Evolutionary conservation across 2,888 invertebrate genomes (phyloP).

Genomic region (Chamaedrilus cognettii): DNA sequence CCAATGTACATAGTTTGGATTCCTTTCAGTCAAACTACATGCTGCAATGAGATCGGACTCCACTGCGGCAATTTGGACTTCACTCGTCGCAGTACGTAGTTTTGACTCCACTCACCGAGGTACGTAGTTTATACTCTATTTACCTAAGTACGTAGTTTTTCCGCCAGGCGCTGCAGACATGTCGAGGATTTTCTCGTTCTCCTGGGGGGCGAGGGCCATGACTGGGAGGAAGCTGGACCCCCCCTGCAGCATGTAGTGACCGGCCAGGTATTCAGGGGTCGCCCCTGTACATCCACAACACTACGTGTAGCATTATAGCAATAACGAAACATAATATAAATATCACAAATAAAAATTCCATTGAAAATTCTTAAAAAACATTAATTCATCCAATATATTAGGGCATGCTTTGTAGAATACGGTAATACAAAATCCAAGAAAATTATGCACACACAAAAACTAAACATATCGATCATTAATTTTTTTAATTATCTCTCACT

Average conservation of each 20-base stretch:
- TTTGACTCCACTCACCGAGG: neutral
- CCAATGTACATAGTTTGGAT: neutral
- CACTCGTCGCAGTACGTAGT: neutral
- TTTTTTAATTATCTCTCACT: no score
- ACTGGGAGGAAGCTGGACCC: slow-evolving; percentile 97
- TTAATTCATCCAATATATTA: no score
- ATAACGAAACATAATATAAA: no score
- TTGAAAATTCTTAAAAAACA: no score
- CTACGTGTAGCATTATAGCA: no score
- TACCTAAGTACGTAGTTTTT: slow-evolving; percentile 92
- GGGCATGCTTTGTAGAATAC: no score
- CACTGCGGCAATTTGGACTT: neutral
- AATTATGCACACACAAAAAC: no score
- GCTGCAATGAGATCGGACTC: neutral
- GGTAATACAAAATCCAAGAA: no score
- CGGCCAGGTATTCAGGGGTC: slow-evolving; percentile 98
- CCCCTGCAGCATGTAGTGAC: slow-evolving; percentile 94
- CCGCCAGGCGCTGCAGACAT: slow-evolving; percentile 99
- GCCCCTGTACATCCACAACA: slow-evolving; percentile 71
- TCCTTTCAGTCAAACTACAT: slow-evolving; percentile 66
- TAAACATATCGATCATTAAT: no score
- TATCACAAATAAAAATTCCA: no score
- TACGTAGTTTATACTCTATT: slow-evolving; percentile 11
- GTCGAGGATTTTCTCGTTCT: slow-evolving; percentile 89
- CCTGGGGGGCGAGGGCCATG: slow-evolving; percentile 96